Base-by-base conservation (phyloP, 2,113 vertebrate genomes). In the Apaloderma vittatum region DNA sequence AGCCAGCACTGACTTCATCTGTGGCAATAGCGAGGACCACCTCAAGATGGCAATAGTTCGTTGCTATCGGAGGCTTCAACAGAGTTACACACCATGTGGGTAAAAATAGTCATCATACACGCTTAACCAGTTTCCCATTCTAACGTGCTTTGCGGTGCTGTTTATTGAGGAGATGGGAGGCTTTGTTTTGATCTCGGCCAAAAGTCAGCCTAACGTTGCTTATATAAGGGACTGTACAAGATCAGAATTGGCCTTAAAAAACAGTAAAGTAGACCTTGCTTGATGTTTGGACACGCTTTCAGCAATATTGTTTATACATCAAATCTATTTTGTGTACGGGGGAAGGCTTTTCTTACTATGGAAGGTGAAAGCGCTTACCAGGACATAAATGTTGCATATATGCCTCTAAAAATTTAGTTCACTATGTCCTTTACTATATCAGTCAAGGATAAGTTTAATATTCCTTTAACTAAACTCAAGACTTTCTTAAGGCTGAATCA, bases 41-140 rank as follows among this genome's bases (percentile, higher is more conserved):
- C 97, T 8, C 36, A n/a, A 96, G 97, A 74, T 93, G 97, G 96
- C 96, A 94, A 37, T 90, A 85, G 94, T 88, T 84, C 43, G 85
- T 67, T 61, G 79, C 73, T 30, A 1, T 40, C 8, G 1, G 30
- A 6, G 43, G 12, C n/a, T 66, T 78, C 63, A 8, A 16, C 32
- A 6, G 24, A 12, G 3, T 73, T 37, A 29, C 45, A 19, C 6
- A 1, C 10, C 9, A 22, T 32, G 17, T 2, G 40, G 36, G 18
- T 84, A 71, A 86, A 93, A 95, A 86, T 48, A 93, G 46, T 37
- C 77, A 18, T 12, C 77, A 16, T 12, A 27, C 62, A 23, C 8
- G 3, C 51, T 88, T 88, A 29, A 68, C 49, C 58, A 14, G 76
- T 48, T 86, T 55, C 70, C 79, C 65, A 13, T 67, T 90, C 3